phyloP scores from a whole-genome alignment of 2,113 vertebrate species.

The Entelurus aequoreus region DNA sequence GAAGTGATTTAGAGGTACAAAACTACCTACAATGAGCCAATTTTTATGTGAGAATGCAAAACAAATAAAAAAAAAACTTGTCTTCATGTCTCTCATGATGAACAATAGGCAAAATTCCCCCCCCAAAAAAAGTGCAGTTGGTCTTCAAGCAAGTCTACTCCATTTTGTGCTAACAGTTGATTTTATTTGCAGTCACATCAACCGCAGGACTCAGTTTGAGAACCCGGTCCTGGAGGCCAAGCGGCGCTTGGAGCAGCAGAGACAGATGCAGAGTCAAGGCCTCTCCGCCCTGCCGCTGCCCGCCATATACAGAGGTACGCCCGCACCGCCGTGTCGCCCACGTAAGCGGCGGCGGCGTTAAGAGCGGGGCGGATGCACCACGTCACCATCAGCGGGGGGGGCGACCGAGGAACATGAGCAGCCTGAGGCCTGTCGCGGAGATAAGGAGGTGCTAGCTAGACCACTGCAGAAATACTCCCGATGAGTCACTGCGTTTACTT shows the following conservation, averaged over 20 bases:
- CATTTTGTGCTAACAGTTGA: slow-evolving; percentile 5
- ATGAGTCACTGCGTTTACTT: neutral
- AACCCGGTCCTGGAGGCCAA: slow-evolving; percentile 99
- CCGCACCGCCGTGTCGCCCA: neutral
- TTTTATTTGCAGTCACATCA: slow-evolving; percentile 89
- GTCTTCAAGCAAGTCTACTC: neutral
- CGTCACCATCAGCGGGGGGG: slow-evolving; percentile 30
- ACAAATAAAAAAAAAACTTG: too few species aligned
- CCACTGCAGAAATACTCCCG: slow-evolving; percentile 17
- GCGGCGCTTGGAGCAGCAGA: slow-evolving; percentile 91
- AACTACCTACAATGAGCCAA: too few species aligned
- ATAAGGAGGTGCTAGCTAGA: slow-evolving; percentile 27
- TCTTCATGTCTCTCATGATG: too few species aligned
- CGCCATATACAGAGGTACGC: slow-evolving; percentile 91
- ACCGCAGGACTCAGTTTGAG: slow-evolving; percentile 99
- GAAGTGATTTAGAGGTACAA: too few species aligned
- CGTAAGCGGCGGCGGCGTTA: neutral
- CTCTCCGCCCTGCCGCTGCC: slow-evolving; percentile 89
- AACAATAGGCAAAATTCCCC: too few species aligned
- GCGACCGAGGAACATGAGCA: slow-evolving; percentile 38
- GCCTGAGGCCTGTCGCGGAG: slow-evolving; percentile 31
- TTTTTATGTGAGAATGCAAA: too few species aligned
- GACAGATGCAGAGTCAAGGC: slow-evolving; percentile 96
- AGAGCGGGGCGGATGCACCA: slow-evolving; percentile 30
- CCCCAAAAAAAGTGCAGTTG: too few species aligned